Percentiles rank a stretch among this genome's conserved stretches.
phyloP scores from a whole-genome alignment of 2,797 vertebrate species.

The Girardinus metallicus region DNA sequence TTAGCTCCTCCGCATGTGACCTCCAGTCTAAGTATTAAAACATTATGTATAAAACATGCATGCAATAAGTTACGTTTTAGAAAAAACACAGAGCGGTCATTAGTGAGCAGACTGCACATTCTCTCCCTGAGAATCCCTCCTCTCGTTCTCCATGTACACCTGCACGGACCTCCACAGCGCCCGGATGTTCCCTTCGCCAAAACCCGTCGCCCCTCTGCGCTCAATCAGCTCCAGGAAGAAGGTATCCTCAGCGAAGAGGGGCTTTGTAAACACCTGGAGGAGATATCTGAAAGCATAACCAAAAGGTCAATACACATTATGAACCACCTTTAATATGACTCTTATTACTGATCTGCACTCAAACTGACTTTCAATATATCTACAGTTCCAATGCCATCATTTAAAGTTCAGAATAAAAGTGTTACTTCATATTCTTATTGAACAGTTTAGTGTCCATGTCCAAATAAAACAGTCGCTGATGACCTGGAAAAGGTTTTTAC shows the following conservation, averaged over 20 bases:
- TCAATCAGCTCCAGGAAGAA: conserved; percentile 97
- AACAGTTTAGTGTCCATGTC: neutral
- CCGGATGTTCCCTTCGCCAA: conserved; percentile 92
- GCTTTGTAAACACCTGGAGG: conserved; percentile 94
- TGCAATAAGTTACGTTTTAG: conserved; percentile 1
- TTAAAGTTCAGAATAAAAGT: neutral
- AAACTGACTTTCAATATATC: neutral
- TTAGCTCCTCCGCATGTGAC: neutral
- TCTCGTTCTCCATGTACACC: conserved; percentile 81
- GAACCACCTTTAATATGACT: neutral
- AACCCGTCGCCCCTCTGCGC: conserved; percentile 87
- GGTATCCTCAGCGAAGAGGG: conserved; percentile 90
- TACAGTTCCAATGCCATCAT: neutral
- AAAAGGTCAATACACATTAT: neutral
- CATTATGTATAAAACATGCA: neutral
- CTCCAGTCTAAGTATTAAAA: neutral
- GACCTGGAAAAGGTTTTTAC: neutral
- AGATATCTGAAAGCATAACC: conserved; percentile 76
- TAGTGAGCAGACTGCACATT: conserved; percentile 29
- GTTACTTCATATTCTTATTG: neutral
- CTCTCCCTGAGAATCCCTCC: conserved; percentile 5
- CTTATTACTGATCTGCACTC: neutral
- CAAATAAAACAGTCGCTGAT: neutral
- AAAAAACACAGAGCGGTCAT: conserved; percentile 19
- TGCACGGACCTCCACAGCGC: conserved; percentile 93